phyloP scores from a whole-genome alignment of 2,113 vertebrate genomes.

The Vombatus ursinus region DNA sequence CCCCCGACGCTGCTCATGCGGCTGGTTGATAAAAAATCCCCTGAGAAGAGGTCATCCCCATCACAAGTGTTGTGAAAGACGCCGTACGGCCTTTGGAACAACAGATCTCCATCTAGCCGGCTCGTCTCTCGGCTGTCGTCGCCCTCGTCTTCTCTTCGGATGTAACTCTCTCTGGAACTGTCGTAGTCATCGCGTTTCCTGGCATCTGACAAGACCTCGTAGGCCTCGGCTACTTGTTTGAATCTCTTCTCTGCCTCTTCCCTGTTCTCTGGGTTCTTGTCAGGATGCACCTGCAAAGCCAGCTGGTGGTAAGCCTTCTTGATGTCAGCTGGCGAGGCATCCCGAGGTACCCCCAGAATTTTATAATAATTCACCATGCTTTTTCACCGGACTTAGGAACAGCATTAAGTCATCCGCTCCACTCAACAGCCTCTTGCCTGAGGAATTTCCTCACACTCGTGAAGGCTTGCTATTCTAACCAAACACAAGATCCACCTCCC shows the following conservation, averaged over 20 bases:
- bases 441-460: slow-evolving; percentile 50
- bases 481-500: not conserved
- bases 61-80: slow-evolving; percentile 44
- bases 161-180: slow-evolving; percentile 25
- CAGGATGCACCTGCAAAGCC: slow-evolving; percentile 85
- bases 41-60: slow-evolving; percentile 59
- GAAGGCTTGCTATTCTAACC: slow-evolving; percentile 4
- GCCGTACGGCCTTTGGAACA: slow-evolving; percentile 18
- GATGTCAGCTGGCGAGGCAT: slow-evolving; percentile 80
- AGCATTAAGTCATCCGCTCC: not conserved
- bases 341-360: slow-evolving; percentile 82
- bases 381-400: slow-evolving; percentile 47
- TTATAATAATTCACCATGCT: slow-evolving; percentile 86
- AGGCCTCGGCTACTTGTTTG: slow-evolving; percentile 88
- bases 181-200: slow-evolving; percentile 47
- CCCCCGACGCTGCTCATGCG: not conserved
- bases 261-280: slow-evolving; percentile 87
- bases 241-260: slow-evolving; percentile 86
- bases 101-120: not conserved
- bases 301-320: slow-evolving; percentile 88
- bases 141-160: slow-evolving; percentile 47
- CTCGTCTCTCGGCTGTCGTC: slow-evolving; percentile 7
- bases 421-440: slow-evolving; percentile 20
- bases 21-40: slow-evolving; percentile 43
- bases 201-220: slow-evolving; percentile 86